phyloP scores from a whole-genome alignment of 1,140 invertebrate species.

The Pemphigus obesinymphae region DNA sequence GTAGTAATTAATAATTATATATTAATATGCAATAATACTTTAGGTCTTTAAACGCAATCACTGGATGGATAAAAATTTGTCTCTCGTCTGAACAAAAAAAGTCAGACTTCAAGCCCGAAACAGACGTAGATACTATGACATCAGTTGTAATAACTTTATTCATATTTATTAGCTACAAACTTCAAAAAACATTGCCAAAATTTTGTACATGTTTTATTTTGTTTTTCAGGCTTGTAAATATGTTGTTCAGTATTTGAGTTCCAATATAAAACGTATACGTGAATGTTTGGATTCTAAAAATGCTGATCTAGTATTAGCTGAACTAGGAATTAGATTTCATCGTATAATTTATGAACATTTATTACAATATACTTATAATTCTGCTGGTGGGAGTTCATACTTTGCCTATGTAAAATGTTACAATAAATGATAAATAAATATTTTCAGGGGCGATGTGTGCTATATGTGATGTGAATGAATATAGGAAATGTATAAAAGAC shows the following conservation, averaged over 20 bases:
- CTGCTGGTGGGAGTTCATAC: constrained; percentile 61
- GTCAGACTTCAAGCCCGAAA: constrained; percentile 92
- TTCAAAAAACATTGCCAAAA: too few species aligned
- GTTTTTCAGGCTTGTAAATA: constrained; percentile 71
- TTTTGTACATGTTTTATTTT: neutral
- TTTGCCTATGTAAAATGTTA: constrained; percentile 18
- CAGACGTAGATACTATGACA: constrained; percentile 67
- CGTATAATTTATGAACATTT: constrained; percentile 93
- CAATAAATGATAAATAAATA: neutral
- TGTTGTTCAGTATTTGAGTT: constrained; percentile 79
- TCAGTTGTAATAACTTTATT: constrained; percentile 57
- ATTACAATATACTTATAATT: constrained; percentile 91
- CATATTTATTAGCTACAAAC: neutral
- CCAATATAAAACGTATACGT: constrained; percentile 72
- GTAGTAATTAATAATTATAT: neutral
- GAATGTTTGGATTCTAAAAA: constrained; percentile 90
- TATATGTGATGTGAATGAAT: constrained; percentile 97
- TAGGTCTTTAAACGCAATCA: constrained; percentile 77
- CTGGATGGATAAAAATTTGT: constrained; percentile 86
- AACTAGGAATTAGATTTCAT: constrained; percentile 87
- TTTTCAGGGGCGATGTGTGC: constrained; percentile 84
- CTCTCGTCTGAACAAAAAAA: constrained; percentile 92
- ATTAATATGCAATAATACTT: constrained; percentile 38
- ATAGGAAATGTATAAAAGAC: constrained; percentile 73
- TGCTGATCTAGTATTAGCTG: constrained; percentile 75